Evolutionary conservation across 2,797 vertebrate species (phyloP), one percentile per base, ranked within the genome.

Genomic region (Merluccius polli): DNA sequence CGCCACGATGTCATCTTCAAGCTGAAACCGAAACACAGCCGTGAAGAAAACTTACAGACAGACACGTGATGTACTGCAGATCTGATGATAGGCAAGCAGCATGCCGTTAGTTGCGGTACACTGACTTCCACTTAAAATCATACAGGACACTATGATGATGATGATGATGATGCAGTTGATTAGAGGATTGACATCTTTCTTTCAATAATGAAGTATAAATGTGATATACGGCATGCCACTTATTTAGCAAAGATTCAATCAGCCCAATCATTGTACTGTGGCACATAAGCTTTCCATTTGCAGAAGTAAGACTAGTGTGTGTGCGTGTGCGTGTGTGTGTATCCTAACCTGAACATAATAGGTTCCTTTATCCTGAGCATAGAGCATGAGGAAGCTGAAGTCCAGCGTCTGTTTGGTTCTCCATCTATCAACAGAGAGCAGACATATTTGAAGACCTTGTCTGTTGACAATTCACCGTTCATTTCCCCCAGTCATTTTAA

Each of bases 1-100:
- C 88, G 97, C 97, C 91, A 99, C 95, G 59, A 99, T 99, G 91
- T 99, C 98, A 84, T 99, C 98, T 93, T 99, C 98, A 90, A 99
- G 93, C 98, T 99, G 86, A 65, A 65, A 27, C 59, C 12, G n/a
- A 65, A 12, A 65, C 52, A 9, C 52, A 9, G 21, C 52, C n/a
- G 1, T 59, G 52, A 59, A 24, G n/a, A 24, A 59, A 18, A 8
- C 21, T 4, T n/a, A 2, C 52, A 24, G 1, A 24, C 18, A 59
- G 18, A n/a, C 48, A 59, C 16, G 6, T 5, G 5, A 2, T 10
- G n/a, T 15, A 24, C 52, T 8, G 9, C 52, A 63, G 52, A 6
- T 27, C 52, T 27, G 1, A 3, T 9, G 1, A 48, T 18, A 16
- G 41, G 41, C 13, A 48, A 52, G 48, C 18, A 21, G 48, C 9